Base-by-base conservation (phyloP, 2,888 invertebrate species). In the Oscheius myriophilus region DNA sequence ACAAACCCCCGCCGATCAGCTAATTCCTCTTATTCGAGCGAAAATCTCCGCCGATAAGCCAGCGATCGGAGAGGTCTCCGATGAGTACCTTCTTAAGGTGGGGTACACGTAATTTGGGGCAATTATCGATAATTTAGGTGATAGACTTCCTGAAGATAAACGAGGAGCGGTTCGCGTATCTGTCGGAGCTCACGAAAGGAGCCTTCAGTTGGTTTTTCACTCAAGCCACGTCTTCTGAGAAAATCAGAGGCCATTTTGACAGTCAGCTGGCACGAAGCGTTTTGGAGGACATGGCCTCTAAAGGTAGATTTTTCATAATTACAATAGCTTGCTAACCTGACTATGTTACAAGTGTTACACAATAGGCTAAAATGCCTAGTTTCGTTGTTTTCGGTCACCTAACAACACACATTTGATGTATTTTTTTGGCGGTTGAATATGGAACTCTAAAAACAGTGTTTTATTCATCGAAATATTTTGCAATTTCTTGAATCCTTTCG, bases 131-230 rank as follows among this genome's bases (percentile, higher is more conserved):
- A 14, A n/a, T 71, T 55, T 25, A 71, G 71, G 76, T 81, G 7
- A 57, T 81, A 9, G 61, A 72, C 0, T 84, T 84, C 57, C 70
- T 84, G 21, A 68, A 63, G 16, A 25, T 63, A 7, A 80, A 84
- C 49, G 80, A 80, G 55, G 80, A 80, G 55, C 70, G 58, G 4
- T 80, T 80, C 49, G 73, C 72, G 9, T 75, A 54, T 63, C 54
- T 78, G 57, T 71, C 67, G 16, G 62, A 67, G 2, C 57, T 80
- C 43, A 73, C 73, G 4, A 59, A 59, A n/a, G 78, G 76, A 12
- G 67, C 69, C 14, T 80, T 75, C 55, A 63, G 49, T 23, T 80
- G 78, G 75, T 69, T 80, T 51, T 71, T 80, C 41, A 61, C 25
- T 14, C 39, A 63, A 21, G 70, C 72, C 7, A 52, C 51, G 16